Percentiles rank a stretch among this genome's conserved stretches.
phyloP scores from a whole-genome alignment of 2,797 vertebrate genomes.

The Chaetodon trifasciatus region DNA sequence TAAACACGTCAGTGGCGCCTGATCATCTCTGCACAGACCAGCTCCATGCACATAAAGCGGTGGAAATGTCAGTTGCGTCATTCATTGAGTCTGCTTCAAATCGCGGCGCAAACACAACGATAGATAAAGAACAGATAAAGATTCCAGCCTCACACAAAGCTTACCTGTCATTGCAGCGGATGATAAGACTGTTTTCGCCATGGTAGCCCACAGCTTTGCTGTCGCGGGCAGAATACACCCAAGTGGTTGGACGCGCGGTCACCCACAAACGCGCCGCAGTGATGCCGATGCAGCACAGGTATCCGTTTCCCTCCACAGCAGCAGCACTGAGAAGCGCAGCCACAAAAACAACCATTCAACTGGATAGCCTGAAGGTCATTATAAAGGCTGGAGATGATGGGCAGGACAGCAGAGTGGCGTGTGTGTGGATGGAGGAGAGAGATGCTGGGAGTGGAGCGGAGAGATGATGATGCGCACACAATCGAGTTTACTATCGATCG shows the following conservation, averaged over 20 bases:
- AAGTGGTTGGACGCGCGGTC: constrained; percentile 33
- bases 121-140: background rate
- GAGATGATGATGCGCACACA: constrained; percentile 60
- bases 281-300: constrained; percentile 54
- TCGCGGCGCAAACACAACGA: constrained; percentile 29
- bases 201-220: constrained; percentile 37
- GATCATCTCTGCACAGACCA: constrained; percentile 19
- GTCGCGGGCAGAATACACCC: constrained; percentile 25
- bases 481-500: constrained; percentile 46
- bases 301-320: constrained; percentile 38
- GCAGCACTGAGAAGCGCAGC: constrained; percentile 18
- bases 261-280: constrained; percentile 48
- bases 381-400: constrained; percentile 25
- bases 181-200: constrained; percentile 77
- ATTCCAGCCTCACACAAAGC: background rate
- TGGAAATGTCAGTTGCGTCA: constrained; percentile 73
- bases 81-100: constrained; percentile 53
- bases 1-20: constrained; percentile 29
- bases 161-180: constrained; percentile 76
- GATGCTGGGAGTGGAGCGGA: constrained; percentile 37
- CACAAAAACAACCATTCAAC: constrained; percentile 22
- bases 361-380: constrained; percentile 46
- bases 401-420: background rate
- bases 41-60: constrained; percentile 47
- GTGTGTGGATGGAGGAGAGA: constrained; percentile 26